phyloP scores from a whole-genome alignment of 2,797 vertebrate genomes.

The Gymnopithys bicolor region DNA sequence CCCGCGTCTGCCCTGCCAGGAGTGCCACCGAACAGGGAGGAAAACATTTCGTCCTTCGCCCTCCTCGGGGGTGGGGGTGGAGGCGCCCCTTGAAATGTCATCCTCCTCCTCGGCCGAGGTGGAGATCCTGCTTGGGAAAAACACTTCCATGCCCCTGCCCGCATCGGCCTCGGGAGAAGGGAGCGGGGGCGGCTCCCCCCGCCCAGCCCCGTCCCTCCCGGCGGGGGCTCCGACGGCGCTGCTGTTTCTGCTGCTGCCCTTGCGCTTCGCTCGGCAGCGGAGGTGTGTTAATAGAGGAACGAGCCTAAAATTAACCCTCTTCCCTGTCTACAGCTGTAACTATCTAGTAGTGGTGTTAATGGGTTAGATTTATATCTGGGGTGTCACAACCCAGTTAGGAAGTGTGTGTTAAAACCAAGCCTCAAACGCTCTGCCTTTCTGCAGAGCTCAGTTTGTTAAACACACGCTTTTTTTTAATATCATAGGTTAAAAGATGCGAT shows the following conservation, averaged over 20 bases:
- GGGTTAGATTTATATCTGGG: not conserved
- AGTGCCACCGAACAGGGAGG: not conserved
- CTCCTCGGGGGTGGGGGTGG: not conserved
- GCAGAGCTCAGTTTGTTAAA: not conserved
- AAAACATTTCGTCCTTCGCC: not conserved
- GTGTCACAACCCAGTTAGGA: not conserved
- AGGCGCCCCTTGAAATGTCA: not conserved
- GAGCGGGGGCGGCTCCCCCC: not conserved
- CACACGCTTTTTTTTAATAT: not conserved
- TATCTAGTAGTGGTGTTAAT: not conserved
- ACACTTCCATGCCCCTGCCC: not conserved
- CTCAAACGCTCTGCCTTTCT: not conserved
- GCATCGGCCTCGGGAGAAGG: not conserved
- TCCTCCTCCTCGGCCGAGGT: not conserved
- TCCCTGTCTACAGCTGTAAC: not conserved
- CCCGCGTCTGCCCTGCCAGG: not conserved
- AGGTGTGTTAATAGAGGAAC: not conserved
- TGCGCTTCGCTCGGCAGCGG: not conserved
- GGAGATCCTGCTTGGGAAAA: not conserved
- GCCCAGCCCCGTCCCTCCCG: not conserved
- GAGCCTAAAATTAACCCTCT: not conserved
- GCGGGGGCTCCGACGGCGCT: fast-evolving
- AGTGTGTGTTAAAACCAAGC: not conserved
- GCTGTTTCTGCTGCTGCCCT: too few relatives aligned
- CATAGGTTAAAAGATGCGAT: not conserved